These are phyloP conservation scores for Fregata magnificens DNA, from an alignment of 2,113 vertebrate genomes.

Conservation along the genomic window DNA sequence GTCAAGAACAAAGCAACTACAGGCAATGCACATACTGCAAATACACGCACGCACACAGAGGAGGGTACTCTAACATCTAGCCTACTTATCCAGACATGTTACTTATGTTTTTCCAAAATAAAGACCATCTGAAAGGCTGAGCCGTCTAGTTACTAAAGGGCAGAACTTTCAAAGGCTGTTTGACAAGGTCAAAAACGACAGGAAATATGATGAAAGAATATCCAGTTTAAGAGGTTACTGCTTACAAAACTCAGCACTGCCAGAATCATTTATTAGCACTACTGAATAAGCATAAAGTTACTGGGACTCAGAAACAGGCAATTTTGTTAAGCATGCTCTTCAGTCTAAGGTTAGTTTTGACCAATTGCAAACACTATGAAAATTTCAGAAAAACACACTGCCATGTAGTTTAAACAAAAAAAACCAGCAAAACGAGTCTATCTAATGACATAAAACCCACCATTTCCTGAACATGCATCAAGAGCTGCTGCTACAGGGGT, in stretches of 20 bases:
- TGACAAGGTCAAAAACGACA: not conserved
- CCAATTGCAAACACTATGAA: not conserved
- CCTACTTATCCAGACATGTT: not conserved
- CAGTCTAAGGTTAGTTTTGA: constrained; percentile 52
- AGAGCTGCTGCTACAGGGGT: constrained; percentile 88
- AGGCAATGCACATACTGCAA: constrained; percentile 57
- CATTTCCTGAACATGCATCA: constrained; percentile 98
- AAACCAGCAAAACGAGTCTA: constrained; percentile 52
- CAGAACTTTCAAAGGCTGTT: not conserved
- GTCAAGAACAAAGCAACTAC: constrained; percentile 53
- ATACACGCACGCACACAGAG: not conserved
- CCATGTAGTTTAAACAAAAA: constrained; percentile 57
- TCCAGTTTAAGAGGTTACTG: not conserved
- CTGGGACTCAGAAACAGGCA: constrained; percentile 21
- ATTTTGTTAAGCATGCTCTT: constrained; percentile 67
- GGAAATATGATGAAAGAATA: not conserved
- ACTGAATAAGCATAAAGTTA: constrained; percentile 12
- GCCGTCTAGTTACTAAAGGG: not conserved
- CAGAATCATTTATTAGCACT: not conserved
- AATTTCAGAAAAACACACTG: constrained; percentile 64
- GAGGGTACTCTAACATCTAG: not conserved
- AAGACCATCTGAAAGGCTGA: not conserved
- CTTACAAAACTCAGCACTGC: not conserved
- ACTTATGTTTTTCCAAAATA: constrained; percentile 43
- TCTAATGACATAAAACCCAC: constrained; percentile 85